Evolutionary conservation across 2,797 vertebrate species (phyloP).

Genomic region (Poliocrania exsul): DNA sequence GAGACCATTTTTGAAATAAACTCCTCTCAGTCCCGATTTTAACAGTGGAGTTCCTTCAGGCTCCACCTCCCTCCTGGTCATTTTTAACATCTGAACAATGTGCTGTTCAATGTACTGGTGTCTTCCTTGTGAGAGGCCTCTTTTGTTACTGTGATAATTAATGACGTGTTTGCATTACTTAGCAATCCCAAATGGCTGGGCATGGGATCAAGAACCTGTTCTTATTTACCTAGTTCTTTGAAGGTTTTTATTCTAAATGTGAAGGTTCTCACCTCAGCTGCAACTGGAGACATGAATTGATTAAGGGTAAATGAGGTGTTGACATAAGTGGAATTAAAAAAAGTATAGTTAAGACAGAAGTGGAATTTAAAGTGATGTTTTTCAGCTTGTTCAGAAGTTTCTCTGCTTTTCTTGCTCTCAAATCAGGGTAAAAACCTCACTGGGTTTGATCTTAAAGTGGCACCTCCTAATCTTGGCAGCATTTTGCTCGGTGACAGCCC

Average conservation of each 20-base stretch:
- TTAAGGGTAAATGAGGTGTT: not conserved
- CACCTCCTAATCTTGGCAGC: not conserved
- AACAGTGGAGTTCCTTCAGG: not conserved
- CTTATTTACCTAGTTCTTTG: not conserved
- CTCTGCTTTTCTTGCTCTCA: not conserved
- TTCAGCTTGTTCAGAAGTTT: not conserved
- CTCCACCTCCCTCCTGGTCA: rapidly evolving
- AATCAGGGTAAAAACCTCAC: not conserved
- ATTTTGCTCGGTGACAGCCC: not conserved
- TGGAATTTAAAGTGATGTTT: not conserved
- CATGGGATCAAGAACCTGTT: not conserved
- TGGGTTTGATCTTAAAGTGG: not conserved
- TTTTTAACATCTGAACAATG: not conserved
- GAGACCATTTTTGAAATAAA: not conserved
- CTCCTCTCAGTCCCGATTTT: not conserved
- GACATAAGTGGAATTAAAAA: not conserved
- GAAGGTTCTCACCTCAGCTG: constrained; percentile 21
- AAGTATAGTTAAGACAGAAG: not conserved
- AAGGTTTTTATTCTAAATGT: constrained; percentile 16
- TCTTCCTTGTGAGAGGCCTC: not conserved
- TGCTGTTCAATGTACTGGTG: not conserved
- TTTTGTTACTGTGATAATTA: not conserved
- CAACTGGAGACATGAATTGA: not conserved
- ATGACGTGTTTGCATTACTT: not conserved
- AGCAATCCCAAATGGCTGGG: not conserved